phyloP scores from a whole-genome alignment of 2,888 invertebrate genomes.

The Julus scanicus region DNA sequence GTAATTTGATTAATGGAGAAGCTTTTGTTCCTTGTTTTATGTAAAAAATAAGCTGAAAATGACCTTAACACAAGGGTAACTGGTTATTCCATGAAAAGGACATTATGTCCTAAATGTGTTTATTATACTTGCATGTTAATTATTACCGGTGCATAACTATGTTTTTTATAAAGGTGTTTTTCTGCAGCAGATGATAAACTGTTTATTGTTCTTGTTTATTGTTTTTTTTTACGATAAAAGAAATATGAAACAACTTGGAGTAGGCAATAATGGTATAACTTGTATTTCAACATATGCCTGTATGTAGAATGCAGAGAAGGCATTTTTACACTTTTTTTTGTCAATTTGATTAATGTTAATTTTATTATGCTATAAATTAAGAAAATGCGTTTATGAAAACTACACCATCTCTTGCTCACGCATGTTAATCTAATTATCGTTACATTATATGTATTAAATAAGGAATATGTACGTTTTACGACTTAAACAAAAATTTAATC shows the following conservation, averaged over 20 bases:
- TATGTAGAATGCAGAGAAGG: not conserved
- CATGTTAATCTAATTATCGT: too few species aligned
- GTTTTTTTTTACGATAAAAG: not conserved
- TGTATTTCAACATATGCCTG: not conserved
- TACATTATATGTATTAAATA: too few species aligned
- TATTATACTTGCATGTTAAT: not conserved
- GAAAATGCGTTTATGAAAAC: too few species aligned
- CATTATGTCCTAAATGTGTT: not conserved
- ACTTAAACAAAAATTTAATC: too few species aligned
- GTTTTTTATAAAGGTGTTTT: not conserved
- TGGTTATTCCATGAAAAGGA: not conserved
- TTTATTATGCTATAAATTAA: too few species aligned
- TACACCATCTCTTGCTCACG: too few species aligned
- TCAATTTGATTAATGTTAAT: not conserved
- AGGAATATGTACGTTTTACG: too few species aligned
- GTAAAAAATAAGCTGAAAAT: not conserved
- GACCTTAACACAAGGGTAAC: not conserved
- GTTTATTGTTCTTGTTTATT: not conserved
- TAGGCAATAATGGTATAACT: not conserved
- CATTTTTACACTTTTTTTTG: not conserved
- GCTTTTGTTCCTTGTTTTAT: too few species aligned
- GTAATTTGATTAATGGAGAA: too few species aligned
- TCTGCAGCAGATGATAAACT: not conserved
- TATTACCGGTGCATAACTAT: not conserved
- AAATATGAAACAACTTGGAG: not conserved